Percentiles rank a stretch among this genome's conserved stretches.
Conservation (phyloP, 2,888 invertebrate species). For the Nomada flava region DNA sequence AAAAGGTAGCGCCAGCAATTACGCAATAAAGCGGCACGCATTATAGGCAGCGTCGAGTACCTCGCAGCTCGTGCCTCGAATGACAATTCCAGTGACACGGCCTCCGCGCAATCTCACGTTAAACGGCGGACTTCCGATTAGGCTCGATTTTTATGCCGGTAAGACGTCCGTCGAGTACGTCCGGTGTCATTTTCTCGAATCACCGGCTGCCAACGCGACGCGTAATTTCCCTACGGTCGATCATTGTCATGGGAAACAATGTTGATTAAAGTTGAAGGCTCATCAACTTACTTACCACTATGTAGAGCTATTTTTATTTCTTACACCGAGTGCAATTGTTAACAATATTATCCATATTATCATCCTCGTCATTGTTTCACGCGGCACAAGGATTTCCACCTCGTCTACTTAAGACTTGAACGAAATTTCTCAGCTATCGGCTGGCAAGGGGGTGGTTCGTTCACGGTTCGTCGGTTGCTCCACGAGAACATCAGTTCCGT, state of each 20-base stretch:
- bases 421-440: slow-evolving; percentile 24
- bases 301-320: too few species aligned
- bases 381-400: background rate
- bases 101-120: slow-evolving; percentile 57
- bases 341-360: too few species aligned
- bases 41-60: slow-evolving; percentile 56
- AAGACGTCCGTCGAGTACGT: slow-evolving; percentile 48
- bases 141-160: slow-evolving; percentile 56
- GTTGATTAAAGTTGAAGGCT: slow-evolving; percentile 13
- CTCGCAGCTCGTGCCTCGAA: slow-evolving; percentile 62
- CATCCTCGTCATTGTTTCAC: too few species aligned
- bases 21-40: slow-evolving; percentile 60
- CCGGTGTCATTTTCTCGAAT: slow-evolving; percentile 53
- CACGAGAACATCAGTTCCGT: slow-evolving; percentile 30
- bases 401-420: slow-evolving; percentile 12
- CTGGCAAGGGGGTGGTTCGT: background rate
- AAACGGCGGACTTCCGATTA: slow-evolving; percentile 65
- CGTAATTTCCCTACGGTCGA: slow-evolving; percentile 7
- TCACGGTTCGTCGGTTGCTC: slow-evolving; percentile 1
- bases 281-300: too few species aligned
- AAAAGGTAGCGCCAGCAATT: slow-evolving; percentile 61
- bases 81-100: slow-evolving; percentile 48
- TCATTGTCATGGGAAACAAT: slow-evolving; percentile 1
- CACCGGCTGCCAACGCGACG: background rate
- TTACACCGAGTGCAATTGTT: too few species aligned